Evolutionary conservation across 2,113 vertebrate genomes (phyloP).

Genomic region (Dendropsophus ebraccatus): DNA sequence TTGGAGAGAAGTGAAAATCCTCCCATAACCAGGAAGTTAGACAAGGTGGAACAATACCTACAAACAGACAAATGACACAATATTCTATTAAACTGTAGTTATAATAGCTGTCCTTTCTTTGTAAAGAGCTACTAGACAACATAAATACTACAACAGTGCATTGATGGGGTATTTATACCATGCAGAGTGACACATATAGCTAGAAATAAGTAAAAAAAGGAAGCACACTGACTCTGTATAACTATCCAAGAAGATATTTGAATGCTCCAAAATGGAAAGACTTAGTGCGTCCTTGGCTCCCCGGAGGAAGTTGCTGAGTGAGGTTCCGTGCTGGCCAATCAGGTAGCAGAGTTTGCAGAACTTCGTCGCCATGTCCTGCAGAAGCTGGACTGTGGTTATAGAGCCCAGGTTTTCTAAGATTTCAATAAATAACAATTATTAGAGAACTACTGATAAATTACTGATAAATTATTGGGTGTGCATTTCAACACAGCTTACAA

Average conservation of each 20-base stretch:
- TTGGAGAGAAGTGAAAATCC: constrained; percentile 89
- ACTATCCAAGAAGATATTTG: constrained; percentile 86
- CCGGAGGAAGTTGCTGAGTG: constrained; percentile 86
- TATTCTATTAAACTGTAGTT: neutral
- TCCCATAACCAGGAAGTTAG: constrained; percentile 92
- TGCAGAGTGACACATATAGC: neutral
- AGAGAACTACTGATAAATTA: neutral
- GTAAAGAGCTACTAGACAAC: neutral
- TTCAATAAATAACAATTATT: neutral
- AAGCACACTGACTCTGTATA: constrained; percentile 84
- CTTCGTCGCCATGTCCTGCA: constrained; percentile 83
- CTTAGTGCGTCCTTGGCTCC: constrained; percentile 81
- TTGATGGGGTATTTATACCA: neutral
- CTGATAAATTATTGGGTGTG: too few species aligned
- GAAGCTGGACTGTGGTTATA: constrained; percentile 73
- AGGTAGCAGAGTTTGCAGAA: constrained; percentile 91
- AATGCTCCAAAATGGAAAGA: constrained; percentile 87
- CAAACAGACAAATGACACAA: constrained; percentile 61
- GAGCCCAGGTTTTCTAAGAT: constrained; percentile 83
- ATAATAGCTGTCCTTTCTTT: neutral
- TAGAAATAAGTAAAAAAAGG: constrained; percentile 16
- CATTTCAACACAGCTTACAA: too few species aligned
- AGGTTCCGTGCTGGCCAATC: constrained; percentile 89
- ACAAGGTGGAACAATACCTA: constrained; percentile 85
- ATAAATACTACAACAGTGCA: neutral